Evolutionary conservation across 2,113 vertebrate genomes (phyloP).

Genomic region (Vicugna pacos): DNA sequence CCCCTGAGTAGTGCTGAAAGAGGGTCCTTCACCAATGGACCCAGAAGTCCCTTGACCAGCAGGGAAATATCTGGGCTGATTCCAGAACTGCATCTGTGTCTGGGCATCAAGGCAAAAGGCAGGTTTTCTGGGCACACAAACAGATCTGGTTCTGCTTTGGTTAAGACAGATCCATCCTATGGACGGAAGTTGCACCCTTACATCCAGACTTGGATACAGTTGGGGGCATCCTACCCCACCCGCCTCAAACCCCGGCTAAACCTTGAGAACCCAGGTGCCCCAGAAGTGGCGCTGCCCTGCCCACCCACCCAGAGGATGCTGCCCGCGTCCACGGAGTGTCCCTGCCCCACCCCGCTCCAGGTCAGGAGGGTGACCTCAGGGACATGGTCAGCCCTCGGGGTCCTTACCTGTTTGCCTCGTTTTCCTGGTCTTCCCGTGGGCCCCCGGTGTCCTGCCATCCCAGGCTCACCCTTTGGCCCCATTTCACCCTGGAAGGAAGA

Average conservation of each 20-base stretch:
- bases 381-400: fast-evolving
- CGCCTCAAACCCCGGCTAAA: not conserved
- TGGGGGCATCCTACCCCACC: not conserved
- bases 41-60: not conserved
- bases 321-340: too few species aligned
- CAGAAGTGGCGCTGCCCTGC: too few species aligned
- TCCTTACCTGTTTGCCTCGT: conserved; percentile 96
- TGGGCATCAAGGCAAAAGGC: not conserved
- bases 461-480: conserved; percentile 97
- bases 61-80: not conserved
- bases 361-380: not conserved
- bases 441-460: conserved; percentile 94
- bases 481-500: conserved; percentile 93
- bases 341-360: not conserved
- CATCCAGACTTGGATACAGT: not conserved
- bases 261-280: not conserved
- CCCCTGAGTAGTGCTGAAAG: not conserved
- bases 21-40: not conserved
- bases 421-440: conserved; percentile 97
- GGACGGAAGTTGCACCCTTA: not conserved
- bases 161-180: not conserved
- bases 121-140: not conserved
- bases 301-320: too few species aligned
- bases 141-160: not conserved
- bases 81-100: not conserved